Evolutionary conservation across 1,140 invertebrate species (phyloP).

Genomic region (Oscheius sp.): DNA sequence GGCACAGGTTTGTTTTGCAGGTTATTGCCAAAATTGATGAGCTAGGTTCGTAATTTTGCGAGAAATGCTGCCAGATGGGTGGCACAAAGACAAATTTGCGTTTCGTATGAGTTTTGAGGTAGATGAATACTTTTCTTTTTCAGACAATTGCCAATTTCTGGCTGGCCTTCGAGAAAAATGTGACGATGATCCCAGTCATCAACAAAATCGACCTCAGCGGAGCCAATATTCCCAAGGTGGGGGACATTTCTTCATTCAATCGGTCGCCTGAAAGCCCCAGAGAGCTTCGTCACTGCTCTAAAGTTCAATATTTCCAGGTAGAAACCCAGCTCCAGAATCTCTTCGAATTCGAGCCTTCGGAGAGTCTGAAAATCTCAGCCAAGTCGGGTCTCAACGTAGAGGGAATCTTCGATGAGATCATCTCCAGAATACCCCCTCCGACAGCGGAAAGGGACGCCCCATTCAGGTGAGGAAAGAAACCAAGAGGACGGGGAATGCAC

Average conservation of each 20-base stretch:
- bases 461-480: conserved; percentile 64
- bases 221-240: conserved; percentile 55
- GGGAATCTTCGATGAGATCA: conserved; percentile 62
- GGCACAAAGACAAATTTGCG: too few species aligned
- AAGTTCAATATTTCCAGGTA: conserved; percentile 61
- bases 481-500: too few species aligned
- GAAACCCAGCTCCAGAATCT: conserved; percentile 76
- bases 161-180: conserved; percentile 77
- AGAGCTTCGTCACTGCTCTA: too few species aligned
- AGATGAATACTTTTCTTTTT: not conserved
- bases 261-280: not conserved
- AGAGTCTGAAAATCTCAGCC: conserved; percentile 75
- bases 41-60: not conserved
- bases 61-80: not conserved
- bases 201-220: conserved; percentile 89
- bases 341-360: conserved; percentile 76
- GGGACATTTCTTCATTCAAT: not conserved
- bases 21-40: not conserved
- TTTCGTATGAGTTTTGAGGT: not conserved
- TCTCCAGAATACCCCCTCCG: conserved; percentile 67
- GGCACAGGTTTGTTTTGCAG: conserved; percentile 36
- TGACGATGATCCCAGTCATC: conserved; percentile 83
- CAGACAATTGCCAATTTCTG: conserved; percentile 97
- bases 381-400: conserved; percentile 69
- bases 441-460: conserved; percentile 64